Conservation (phyloP, 2,888 invertebrate genomes). For the Bellardia pandia region DNA sequence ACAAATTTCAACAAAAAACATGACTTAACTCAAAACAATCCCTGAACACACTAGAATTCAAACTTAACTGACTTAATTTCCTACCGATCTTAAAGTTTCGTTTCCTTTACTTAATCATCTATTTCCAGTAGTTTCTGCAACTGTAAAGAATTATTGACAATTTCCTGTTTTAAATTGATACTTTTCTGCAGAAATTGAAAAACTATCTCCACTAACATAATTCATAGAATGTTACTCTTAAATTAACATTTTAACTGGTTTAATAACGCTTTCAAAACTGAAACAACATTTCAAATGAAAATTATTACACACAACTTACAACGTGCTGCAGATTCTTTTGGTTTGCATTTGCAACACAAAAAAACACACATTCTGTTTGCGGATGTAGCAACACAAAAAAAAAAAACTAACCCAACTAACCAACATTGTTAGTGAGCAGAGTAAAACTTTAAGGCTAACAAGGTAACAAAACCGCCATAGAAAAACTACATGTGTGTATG, state of each 20-base stretch:
- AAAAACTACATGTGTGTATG: not conserved
- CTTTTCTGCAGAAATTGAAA: slow-evolving; percentile 25
- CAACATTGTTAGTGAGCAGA: slow-evolving; percentile 51
- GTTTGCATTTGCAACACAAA: slow-evolving; percentile 19
- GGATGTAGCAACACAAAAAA: not conserved
- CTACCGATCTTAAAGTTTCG: not conserved
- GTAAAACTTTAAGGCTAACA: slow-evolving; percentile 60
- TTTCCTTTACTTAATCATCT: not conserved
- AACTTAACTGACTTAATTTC: too few relatives aligned
- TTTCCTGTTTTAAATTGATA: slow-evolving; percentile 50
- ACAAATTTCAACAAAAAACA: too few relatives aligned
- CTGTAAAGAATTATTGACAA: slow-evolving; percentile 14
- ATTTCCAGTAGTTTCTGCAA: not conserved
- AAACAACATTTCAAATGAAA: slow-evolving; percentile 11
- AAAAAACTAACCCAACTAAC: slow-evolving; percentile 32
- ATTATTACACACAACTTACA: slow-evolving; percentile 20
- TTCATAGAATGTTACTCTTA: not conserved
- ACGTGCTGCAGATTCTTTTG: slow-evolving; percentile 4
- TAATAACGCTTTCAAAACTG: slow-evolving; percentile 1
- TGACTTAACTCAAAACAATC: too few relatives aligned
- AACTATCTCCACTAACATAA: slow-evolving; percentile 55
- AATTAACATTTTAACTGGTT: slow-evolving; percentile 43
- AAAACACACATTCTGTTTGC: slow-evolving; percentile 26
- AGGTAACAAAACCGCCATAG: slow-evolving; percentile 53
- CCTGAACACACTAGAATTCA: too few relatives aligned